Evolutionary conservation across 2,888 invertebrate species (phyloP), one percentile per base, ranked within the genome.

Genomic region (Galerucella pusilla): DNA sequence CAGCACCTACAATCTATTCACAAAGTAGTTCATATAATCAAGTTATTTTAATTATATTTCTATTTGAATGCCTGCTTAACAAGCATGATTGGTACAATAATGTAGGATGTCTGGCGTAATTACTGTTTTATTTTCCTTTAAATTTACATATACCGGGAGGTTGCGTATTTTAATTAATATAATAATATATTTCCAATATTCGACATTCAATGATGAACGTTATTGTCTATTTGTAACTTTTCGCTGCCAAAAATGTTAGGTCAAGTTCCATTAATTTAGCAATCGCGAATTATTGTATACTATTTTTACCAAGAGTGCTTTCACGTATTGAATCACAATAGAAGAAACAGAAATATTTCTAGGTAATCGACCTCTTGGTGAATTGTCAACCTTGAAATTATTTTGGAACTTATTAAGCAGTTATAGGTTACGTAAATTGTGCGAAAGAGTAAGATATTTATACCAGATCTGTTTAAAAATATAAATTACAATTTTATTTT

Each of bases 341-440:
- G 65, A 46, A 71, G 65, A 46, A 59, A 65, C 28, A 66, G 28
- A 49, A 67, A 66, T 28, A 28, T 60, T 45, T 46, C n/a, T 64
- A 35, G 72, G 72, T 72, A 66, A 72, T 28, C 49, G 72, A 72
- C 66, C 72, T 66, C 66, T 60, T 66, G 59, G 49, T 66, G 59
- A 59, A 72, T 66, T 66, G 25, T 54, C 57, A 66, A 72, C 72
- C 72, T 72, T 72, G 72, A 67, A 72, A 72, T 71, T 57, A 65
- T 59, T 66, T 72, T 57, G 65, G 71, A 64, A 65, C 65, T 35
- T 64, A 45, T 65, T 59, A 59, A 67, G 54, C 11, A 28, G 54
- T 25, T 35, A 35, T 61, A 57, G 16, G 57, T 57, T 57, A 57
- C 57, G 16, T 57, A 57, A 57, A 61, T 35, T 28, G 35, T 35